Conservation (phyloP, 2,113 vertebrate genomes). For the Coptodon bakossiorum region DNA sequence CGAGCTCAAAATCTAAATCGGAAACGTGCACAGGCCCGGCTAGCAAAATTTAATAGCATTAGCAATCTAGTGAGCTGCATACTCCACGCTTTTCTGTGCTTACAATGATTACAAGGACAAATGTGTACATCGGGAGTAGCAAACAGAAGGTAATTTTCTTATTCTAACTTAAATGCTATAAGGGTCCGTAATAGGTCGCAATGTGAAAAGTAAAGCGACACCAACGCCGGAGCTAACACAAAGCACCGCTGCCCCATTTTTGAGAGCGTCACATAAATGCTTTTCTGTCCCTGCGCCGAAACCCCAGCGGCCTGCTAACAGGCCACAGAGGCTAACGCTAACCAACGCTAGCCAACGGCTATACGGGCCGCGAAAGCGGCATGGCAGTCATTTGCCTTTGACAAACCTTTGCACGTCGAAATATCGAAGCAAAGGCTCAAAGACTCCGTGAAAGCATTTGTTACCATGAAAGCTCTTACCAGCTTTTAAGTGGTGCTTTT, state of each 20-base stretch:
- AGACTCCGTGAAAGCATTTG: rapidly evolving
- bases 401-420: background rate
- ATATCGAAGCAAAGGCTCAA: rapidly evolving
- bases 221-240: background rate
- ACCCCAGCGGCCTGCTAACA: conserved; percentile 42
- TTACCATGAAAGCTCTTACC: background rate
- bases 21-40: conserved; percentile 27
- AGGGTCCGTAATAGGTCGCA: background rate
- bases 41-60: background rate
- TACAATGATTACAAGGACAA: background rate
- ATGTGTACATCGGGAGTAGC: background rate
- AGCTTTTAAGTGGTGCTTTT: background rate
- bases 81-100: background rate
- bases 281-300: background rate
- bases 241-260: conserved; percentile 39
- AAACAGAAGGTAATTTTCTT: background rate
- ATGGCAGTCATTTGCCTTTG: background rate
- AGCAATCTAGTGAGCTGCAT: background rate
- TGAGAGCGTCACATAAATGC: background rate
- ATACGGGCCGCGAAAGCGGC: background rate
- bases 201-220: rapidly evolving
- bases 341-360: background rate
- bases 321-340: conserved; percentile 33
- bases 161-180: background rate
- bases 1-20: background rate